Conservation (phyloP, 2,113 vertebrate genomes). For the Synodontis membranacea region DNA sequence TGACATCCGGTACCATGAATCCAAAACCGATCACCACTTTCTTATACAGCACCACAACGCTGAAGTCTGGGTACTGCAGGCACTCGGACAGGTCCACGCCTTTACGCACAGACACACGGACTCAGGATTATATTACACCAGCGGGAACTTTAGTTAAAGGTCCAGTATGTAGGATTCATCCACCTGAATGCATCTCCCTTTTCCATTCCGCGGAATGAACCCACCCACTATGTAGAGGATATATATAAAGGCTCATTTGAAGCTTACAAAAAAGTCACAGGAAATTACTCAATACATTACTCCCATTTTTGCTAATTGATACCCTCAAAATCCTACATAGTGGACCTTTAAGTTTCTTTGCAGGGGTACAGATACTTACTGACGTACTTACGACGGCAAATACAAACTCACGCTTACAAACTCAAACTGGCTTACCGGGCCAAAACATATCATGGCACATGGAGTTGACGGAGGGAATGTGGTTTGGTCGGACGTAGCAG, state of each 20-base stretch:
- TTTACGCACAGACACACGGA: constrained; percentile 50
- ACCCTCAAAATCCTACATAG: too few species aligned
- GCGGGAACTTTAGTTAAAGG: not conserved
- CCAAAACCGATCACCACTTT: constrained; percentile 95
- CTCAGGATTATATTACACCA: not conserved
- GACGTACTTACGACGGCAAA: too few species aligned
- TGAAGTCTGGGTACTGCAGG: constrained; percentile 98
- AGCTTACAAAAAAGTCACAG: too few species aligned
- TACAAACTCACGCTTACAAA: not conserved
- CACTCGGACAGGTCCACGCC: constrained; percentile 96
- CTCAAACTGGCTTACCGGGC: constrained; percentile 90
- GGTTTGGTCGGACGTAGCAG: constrained; percentile 93
- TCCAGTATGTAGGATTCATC: too few species aligned
- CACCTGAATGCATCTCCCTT: too few species aligned
- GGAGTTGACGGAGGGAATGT: constrained; percentile 94
- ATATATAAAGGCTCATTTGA: too few species aligned
- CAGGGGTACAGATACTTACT: not conserved
- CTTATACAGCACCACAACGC: constrained; percentile 94
- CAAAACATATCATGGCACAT: constrained; percentile 98
- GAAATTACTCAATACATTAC: too few species aligned
- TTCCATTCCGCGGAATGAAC: too few species aligned
- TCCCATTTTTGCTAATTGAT: too few species aligned
- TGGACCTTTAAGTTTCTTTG: too few species aligned
- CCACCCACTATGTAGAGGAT: too few species aligned
- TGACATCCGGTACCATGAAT: constrained; percentile 98